Evolutionary conservation across 2,797 vertebrate genomes (phyloP), one percentile per base, ranked within the genome.

Genomic region (Cottoperca gobio): DNA sequence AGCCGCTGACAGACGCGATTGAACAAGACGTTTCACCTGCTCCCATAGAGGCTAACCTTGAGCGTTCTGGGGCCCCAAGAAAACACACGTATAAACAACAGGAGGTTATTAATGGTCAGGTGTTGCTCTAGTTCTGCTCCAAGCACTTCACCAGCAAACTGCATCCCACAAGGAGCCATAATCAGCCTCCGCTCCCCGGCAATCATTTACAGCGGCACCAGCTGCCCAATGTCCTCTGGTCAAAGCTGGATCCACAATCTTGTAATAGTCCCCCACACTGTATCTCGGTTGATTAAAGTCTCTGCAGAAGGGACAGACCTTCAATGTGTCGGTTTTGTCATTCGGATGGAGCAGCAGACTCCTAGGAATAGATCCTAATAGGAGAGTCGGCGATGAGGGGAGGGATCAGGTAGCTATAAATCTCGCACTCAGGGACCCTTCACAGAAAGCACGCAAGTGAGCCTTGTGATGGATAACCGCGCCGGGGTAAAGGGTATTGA

Each of bases 51-150:
- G 81, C 70, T 31, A 79, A 53, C 70, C 66, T 70, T 19, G 55
- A 72, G 79, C 60, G 85, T 83, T 78, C 84, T 76, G 81, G 76
- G 81, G 67, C 52, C 46, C 43, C 21, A 63, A 75, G 71, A 84
- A 86, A 87, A 86, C 79, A 83, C 71, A 76, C 75, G 65, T 14
- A 84, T 46, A 85, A 60, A 89, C 87, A 88, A 89, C 81, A 84
- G 87, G 84, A 76, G 75, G 79, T 88, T 90, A 90, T 92, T 91
- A 89, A 91, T 84, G 85, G 64, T 73, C 75, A 85, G 85, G 84
- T 85, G 78, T 35, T 86, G 67, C 57, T 85, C 35, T 62, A 53
- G 69, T 84, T 80, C 72, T 62, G 86, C 86, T 90, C 62, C 59
- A 8, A 89, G 86, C 87, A 83, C 55, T 86, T 87, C 73, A 73